A percentile compares a stretch with the other conserved stretches of the same genome.
Conservation (phyloP, 2,888 invertebrate species). For the Ditula angustiorana region DNA sequence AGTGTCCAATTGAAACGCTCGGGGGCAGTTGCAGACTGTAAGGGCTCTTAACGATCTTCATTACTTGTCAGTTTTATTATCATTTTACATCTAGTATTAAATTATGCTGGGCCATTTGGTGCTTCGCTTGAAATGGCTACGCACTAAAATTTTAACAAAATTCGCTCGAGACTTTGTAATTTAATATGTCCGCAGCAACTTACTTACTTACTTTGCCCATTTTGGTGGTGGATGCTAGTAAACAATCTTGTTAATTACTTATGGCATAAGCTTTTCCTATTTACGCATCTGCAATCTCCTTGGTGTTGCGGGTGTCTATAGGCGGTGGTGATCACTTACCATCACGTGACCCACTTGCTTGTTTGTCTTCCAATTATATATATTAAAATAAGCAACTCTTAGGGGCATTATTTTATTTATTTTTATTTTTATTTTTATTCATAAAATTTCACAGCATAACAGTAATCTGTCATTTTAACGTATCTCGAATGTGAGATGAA, state of each 20-base stretch:
- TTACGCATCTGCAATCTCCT: no score
- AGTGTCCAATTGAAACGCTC: conserved; percentile 15
- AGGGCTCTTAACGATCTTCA: conserved; percentile 32
- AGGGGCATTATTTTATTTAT: no score
- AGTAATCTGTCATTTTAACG: no score
- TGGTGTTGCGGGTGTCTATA: no score
- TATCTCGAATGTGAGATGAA: no score
- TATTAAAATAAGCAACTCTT: not conserved
- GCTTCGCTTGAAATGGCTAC: conserved; percentile 6
- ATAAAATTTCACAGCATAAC: no score
- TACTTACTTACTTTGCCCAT: not conserved
- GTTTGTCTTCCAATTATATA: no score
- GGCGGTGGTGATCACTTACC: no score
- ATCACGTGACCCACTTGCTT: no score
- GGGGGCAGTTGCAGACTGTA: conserved; percentile 25
- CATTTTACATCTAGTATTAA: conserved; percentile 33
- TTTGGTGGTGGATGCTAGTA: not conserved
- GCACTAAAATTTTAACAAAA: conserved; percentile 8
- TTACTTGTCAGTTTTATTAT: conserved; percentile 35
- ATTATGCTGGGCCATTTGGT: conserved; percentile 16
- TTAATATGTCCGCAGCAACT: not conserved
- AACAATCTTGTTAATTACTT: not conserved
- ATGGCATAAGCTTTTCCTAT: not conserved
- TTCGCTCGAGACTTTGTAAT: not conserved
- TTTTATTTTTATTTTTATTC: no score